These are phyloP conservation scores for Rhysida immarginata DNA, from an alignment of 1,140 invertebrate genomes.

Conservation along the genomic window DNA sequence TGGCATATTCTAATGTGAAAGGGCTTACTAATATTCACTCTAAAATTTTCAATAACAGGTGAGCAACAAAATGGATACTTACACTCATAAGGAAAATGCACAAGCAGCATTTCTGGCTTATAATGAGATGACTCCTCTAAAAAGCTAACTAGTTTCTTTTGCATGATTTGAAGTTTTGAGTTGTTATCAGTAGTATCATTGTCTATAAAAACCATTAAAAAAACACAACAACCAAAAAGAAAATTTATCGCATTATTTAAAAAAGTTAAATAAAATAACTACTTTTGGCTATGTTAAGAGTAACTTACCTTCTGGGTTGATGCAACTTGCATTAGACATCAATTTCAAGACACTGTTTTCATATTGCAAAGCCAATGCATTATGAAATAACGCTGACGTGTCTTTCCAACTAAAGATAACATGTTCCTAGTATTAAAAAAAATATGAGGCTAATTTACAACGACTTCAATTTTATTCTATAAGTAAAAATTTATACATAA, in stretches of 20 bases:
- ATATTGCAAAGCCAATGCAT: slow-evolving; percentile 74
- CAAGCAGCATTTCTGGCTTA: slow-evolving; percentile 68
- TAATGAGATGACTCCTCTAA: slow-evolving; percentile 68
- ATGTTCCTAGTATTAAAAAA: slow-evolving; percentile 47
- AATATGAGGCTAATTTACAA: no score
- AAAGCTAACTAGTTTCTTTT: slow-evolving; percentile 66
- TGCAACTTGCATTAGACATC: not conserved
- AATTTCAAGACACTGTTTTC: slow-evolving; percentile 41
- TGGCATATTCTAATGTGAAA: no score
- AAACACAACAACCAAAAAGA: no score
- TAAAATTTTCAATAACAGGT: slow-evolving; percentile 3
- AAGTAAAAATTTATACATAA: no score
- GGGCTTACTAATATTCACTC: slow-evolving; percentile 3
- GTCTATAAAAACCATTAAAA: no score
- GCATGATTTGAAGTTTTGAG: slow-evolving; percentile 12
- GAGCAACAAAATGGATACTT: slow-evolving; percentile 13
- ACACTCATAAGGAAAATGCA: slow-evolving; percentile 72
- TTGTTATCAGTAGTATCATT: no score
- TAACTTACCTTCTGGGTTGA: not conserved
- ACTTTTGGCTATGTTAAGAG: no score
- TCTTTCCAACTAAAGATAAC: slow-evolving; percentile 82
- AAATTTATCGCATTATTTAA: no score
- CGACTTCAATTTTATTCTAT: no score
- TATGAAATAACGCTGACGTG: slow-evolving; percentile 69
- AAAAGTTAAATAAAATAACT: no score